Evolutionary conservation across 2,888 invertebrate genomes (phyloP).

Genomic region (Stictocephala bisonia): DNA sequence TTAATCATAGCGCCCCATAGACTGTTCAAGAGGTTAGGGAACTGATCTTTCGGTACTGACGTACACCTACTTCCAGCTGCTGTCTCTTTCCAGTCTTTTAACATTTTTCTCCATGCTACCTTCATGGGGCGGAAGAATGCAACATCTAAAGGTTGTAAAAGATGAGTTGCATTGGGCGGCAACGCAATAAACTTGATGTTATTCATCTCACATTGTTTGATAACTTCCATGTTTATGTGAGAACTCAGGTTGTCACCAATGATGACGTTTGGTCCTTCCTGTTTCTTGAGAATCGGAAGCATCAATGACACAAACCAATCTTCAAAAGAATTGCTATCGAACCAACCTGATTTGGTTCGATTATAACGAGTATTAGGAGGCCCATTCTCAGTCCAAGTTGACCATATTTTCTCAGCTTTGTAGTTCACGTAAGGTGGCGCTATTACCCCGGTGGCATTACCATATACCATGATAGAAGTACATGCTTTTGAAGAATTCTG

Average conservation of each 20-base stretch:
- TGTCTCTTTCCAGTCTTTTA: conserved; percentile 38
- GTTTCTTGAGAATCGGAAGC: neutral
- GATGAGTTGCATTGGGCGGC: too few relatives aligned
- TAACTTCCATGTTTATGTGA: neutral
- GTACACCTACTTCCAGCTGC: conserved; percentile 18
- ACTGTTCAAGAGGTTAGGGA: conserved; percentile 40
- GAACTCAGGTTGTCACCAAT: neutral
- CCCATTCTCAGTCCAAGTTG: neutral
- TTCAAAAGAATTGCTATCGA: neutral
- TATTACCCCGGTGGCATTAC: neutral
- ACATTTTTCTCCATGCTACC: too few relatives aligned
- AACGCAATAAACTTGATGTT: neutral
- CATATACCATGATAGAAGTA: too few relatives aligned
- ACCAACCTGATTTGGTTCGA: neutral
- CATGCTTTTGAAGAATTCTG: too few relatives aligned
- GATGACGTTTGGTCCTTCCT: neutral
- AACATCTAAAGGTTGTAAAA: too few relatives aligned
- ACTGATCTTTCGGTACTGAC: conserved; percentile 43
- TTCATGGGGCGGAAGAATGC: too few relatives aligned
- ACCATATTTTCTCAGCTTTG: neutral
- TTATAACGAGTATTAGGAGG: neutral
- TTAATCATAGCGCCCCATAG: conserved; percentile 32
- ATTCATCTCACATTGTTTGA: neutral
- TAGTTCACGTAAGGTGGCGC: neutral
- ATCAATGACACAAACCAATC: neutral